A percentile compares a stretch with the other conserved stretches of the same genome.
Evolutionary conservation across 2,888 invertebrate genomes (phyloP).

Genomic region (Drosophila meridionalis): DNA sequence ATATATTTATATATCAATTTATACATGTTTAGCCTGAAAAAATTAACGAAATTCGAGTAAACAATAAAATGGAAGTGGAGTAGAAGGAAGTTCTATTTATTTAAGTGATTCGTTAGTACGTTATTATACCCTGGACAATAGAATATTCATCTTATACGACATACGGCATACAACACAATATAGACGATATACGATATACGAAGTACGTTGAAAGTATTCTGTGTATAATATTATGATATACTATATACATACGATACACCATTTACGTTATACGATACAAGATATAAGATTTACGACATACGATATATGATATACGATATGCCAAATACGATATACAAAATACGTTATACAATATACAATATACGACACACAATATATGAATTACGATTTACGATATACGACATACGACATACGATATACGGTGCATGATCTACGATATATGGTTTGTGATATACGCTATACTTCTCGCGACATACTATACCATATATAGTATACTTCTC

Average conservation of each 20-base stretch:
- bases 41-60: constrained; percentile 28
- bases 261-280: neutral
- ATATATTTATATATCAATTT: constrained; percentile 24
- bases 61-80: constrained; percentile 17
- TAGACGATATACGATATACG: neutral
- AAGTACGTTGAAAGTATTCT: too few relatives aligned
- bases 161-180: neutral
- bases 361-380: neutral
- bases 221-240: neutral
- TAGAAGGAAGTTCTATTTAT: neutral
- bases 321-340: neutral
- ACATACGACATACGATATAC: neutral
- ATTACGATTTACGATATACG: neutral
- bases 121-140: neutral
- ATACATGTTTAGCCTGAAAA: constrained; percentile 17
- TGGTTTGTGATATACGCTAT: neutral
- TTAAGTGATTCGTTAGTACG: neutral
- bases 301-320: neutral
- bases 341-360: neutral
- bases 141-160: neutral
- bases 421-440: neutral
- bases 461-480: too few relatives aligned
- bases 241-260: neutral
- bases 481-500: too few relatives aligned
- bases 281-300: neutral